Conservation (phyloP, 2,113 vertebrate species). For the Megaptera novaeangliae region DNA sequence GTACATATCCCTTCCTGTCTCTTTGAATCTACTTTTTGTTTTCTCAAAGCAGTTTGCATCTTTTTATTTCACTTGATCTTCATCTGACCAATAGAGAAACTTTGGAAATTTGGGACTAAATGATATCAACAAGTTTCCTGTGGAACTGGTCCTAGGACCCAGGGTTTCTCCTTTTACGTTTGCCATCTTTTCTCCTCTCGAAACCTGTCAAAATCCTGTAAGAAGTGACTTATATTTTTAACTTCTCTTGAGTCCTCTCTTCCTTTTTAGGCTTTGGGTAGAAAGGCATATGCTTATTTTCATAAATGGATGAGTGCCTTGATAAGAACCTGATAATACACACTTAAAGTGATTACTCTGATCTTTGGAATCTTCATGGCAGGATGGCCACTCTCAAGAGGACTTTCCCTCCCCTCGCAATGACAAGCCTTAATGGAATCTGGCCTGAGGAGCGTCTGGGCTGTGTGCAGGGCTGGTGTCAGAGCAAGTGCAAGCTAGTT, state of each 20-base stretch:
- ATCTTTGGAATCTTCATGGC: not conserved
- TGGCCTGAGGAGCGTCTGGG: not conserved
- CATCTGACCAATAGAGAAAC: not conserved
- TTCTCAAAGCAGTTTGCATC: not conserved
- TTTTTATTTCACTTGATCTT: not conserved
- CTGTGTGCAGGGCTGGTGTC: constrained; percentile 15
- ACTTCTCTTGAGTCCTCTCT: not conserved
- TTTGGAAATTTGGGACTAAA: not conserved
- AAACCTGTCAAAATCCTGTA: not conserved
- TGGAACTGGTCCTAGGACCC: not conserved
- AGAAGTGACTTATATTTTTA: not conserved
- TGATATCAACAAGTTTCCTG: not conserved
- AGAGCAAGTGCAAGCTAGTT: constrained; percentile 36
- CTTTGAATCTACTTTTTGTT: not conserved
- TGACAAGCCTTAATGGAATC: constrained; percentile 20
- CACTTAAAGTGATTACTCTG: not conserved
- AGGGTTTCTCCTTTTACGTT: not conserved
- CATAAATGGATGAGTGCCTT: not conserved
- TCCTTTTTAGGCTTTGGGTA: not conserved
- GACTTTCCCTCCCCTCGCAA: not conserved
- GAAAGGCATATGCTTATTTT: not conserved
- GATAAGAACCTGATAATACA: not conserved
- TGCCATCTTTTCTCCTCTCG: not conserved
- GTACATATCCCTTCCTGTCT: not conserved
- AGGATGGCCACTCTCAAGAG: not conserved